Percentiles rank a stretch among this genome's conserved stretches.
Evolutionary conservation across 2,888 invertebrate genomes (phyloP).

Genomic region (Hermodice carunculata): DNA sequence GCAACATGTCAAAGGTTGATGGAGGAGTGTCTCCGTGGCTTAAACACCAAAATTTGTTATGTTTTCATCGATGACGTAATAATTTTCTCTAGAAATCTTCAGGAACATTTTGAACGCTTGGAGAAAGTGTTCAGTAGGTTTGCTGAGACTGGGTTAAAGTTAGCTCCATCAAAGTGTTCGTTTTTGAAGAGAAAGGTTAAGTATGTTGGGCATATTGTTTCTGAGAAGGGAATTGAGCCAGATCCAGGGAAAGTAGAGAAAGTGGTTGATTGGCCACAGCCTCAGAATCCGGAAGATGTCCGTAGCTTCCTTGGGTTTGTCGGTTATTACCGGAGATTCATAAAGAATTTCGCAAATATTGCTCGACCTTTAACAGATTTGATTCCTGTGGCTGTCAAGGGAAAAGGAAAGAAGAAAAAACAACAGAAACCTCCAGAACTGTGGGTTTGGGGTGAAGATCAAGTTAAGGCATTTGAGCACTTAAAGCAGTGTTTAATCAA

Average conservation of each 20-base stretch:
- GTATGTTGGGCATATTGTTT: slow-evolving; percentile 14
- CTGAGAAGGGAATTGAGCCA: slow-evolving; percentile 1
- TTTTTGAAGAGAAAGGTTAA: neutral
- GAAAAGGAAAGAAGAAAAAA: neutral
- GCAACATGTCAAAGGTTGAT: too few species aligned
- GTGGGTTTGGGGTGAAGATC: slow-evolving; percentile 12
- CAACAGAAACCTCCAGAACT: neutral
- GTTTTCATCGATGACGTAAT: slow-evolving; percentile 42
- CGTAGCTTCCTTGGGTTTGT: slow-evolving; percentile 10
- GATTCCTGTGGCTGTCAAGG: neutral
- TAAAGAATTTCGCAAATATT: slow-evolving; percentile 12
- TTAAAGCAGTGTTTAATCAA: slow-evolving; percentile 7
- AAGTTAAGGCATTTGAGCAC: slow-evolving; percentile 21
- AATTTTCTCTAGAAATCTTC: slow-evolving; percentile 27
- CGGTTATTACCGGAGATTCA: slow-evolving; percentile 7
- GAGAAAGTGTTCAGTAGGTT: slow-evolving; percentile 26
- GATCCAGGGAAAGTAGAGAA: neutral
- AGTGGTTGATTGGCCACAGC: neutral
- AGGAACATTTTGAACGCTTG: slow-evolving; percentile 30
- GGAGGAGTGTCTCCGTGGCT: too few species aligned
- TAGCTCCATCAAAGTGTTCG: slow-evolving; percentile 27
- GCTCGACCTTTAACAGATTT: slow-evolving; percentile 13
- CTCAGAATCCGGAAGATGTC: neutral
- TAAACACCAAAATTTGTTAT: too few species aligned
- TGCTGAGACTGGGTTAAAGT: slow-evolving; percentile 20